These are phyloP conservation scores for Macquaria ambigua DNA, from an alignment of 2,113 vertebrate species.

Conservation along the genomic window DNA sequence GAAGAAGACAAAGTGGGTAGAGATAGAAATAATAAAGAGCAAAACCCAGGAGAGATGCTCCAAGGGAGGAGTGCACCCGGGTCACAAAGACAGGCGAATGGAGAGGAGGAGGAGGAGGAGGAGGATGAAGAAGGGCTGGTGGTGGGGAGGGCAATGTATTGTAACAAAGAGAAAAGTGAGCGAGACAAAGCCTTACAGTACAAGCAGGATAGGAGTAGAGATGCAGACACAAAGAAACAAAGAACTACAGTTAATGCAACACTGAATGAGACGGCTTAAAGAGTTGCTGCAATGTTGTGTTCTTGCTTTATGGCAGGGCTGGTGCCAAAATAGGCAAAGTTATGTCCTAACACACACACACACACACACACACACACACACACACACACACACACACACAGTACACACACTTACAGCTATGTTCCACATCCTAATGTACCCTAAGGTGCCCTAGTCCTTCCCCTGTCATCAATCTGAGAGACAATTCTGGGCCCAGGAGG, in stretches of 20 bases:
- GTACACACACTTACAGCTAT: conserved; percentile 37
- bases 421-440: conserved; percentile 73
- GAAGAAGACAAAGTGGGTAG: conserved; percentile 49
- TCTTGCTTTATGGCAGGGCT: conserved; percentile 39
- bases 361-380: not conserved
- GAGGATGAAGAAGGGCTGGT: conserved; percentile 54
- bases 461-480: conserved; percentile 79
- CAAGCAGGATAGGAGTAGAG: conserved; percentile 48
- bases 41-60: conserved; percentile 71
- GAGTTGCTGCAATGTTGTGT: conserved; percentile 1
- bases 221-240: conserved; percentile 79
- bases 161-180: conserved; percentile 74
- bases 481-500: conserved; percentile 75
- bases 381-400: conserved; percentile 16
- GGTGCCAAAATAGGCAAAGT: conserved; percentile 52
- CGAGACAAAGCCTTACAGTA: conserved; percentile 68
- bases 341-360: conserved; percentile 31
- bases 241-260: conserved; percentile 51
- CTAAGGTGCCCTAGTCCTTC: conserved; percentile 64
- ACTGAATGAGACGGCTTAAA: conserved; percentile 29
- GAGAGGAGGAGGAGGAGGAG: conserved; percentile 53
- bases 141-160: conserved; percentile 55
- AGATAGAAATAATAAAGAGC: conserved; percentile 71
- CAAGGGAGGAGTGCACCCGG: conserved; percentile 54
- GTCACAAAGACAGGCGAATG: conserved; percentile 64